Conservation (phyloP, 1,140 invertebrate species). For the Drosophila busckii region DNA sequence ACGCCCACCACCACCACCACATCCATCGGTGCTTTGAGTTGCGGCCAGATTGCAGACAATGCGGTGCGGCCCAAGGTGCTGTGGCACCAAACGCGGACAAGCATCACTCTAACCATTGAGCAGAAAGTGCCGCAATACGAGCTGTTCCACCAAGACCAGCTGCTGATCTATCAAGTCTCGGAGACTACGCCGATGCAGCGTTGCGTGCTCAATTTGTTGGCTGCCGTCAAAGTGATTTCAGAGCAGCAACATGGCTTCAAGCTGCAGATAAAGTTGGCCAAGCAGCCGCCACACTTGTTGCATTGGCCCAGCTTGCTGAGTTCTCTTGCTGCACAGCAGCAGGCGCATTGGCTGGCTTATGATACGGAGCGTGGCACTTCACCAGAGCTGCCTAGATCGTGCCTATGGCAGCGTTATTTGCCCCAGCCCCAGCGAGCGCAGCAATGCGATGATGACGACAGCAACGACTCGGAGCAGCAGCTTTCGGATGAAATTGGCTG, state of each 20-base stretch:
- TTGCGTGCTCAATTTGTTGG: constrained; percentile 42
- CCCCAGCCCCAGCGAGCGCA: not conserved
- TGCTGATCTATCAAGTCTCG: constrained; percentile 19
- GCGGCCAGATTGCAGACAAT: not conserved
- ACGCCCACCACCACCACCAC: not conserved
- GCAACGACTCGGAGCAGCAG: no score
- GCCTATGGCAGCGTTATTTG: constrained; percentile 21
- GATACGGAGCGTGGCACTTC: constrained; percentile 13
- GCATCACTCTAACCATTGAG: constrained; percentile 39
- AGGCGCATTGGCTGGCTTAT: constrained; percentile 40
- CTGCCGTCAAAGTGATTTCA: constrained; percentile 30
- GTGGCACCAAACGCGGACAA: constrained; percentile 40
- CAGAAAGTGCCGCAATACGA: constrained; percentile 43
- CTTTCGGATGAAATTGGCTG: no score
- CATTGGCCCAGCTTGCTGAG: constrained; percentile 37
- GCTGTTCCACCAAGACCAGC: not conserved
- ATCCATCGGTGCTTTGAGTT: constrained; percentile 3
- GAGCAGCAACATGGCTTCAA: constrained; percentile 36
- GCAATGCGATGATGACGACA: not conserved
- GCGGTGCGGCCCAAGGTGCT: constrained; percentile 36
- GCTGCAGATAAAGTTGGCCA: constrained; percentile 42
- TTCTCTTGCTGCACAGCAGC: constrained; percentile 22
- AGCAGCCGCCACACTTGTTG: not conserved
- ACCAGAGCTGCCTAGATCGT: not conserved
- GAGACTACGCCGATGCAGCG: constrained; percentile 26